Percentiles rank a stretch among this genome's conserved stretches.
phyloP scores from a whole-genome alignment of 2,797 vertebrate genomes.

The Pseudomugil tenellus region DNA sequence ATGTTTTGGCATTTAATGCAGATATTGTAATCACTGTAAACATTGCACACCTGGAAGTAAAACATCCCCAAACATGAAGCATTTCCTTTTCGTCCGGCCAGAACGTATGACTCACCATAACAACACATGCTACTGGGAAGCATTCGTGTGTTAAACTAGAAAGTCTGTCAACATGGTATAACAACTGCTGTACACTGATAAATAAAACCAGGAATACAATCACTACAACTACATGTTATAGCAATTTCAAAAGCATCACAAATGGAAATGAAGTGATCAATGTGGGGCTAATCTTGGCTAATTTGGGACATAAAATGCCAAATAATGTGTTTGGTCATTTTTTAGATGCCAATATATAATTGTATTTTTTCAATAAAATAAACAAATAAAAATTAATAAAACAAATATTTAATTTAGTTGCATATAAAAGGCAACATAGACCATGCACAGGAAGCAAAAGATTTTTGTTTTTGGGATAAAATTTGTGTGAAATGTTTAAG shows the following conservation, averaged over 20 bases:
- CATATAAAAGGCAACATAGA: not conserved
- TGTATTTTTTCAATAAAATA: too few species aligned
- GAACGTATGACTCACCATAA: constrained; percentile 25
- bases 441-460: not conserved
- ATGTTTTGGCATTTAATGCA: constrained; percentile 38
- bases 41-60: constrained; percentile 31
- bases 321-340: not conserved
- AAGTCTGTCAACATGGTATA: not conserved
- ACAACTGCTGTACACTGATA: not conserved
- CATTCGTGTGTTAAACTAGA: not conserved
- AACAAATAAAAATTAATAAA: too few species aligned
- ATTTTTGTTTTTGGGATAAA: not conserved
- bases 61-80: not conserved
- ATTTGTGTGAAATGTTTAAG: not conserved
- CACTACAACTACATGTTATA: not conserved
- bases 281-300: too few species aligned
- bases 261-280: not conserved
- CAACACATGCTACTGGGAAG: constrained; percentile 15
- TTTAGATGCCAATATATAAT: not conserved
- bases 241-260: not conserved
- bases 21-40: constrained; percentile 45
- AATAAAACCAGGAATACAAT: not conserved
- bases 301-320: not conserved
- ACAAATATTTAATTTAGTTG: too few species aligned
- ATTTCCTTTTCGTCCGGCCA: constrained; percentile 7